Evolutionary conservation across 30 jellyfish, hydroid and myxozoan species (phyloP).

Genomic region (Morbakka virulenta): DNA sequence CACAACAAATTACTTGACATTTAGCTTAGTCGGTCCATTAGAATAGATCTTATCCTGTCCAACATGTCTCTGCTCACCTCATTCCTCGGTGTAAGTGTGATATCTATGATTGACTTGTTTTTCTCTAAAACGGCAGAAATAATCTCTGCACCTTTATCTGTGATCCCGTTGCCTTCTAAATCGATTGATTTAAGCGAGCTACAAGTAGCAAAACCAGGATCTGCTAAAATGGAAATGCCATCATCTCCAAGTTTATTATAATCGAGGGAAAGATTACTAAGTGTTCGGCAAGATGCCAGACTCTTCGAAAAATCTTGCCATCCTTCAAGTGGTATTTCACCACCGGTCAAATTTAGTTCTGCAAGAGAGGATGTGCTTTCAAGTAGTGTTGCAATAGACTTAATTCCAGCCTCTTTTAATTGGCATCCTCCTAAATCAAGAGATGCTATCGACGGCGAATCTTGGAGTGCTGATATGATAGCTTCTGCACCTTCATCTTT

Average conservation of each 20-base stretch:
- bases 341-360: conserved; percentile 49
- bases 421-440: conserved; percentile 65
- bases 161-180: conserved; percentile 61
- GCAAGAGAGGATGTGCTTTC: conserved; percentile 17
- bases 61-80: conserved; percentile 38
- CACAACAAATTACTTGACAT: too few relatives aligned
- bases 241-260: conserved; percentile 61
- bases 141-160: conserved; percentile 65
- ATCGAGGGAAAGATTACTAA: conserved; percentile 60
- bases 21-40: conserved; percentile 27
- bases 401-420: conserved; percentile 61
- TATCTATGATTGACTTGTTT: conserved; percentile 38
- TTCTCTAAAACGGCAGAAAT: conserved; percentile 49
- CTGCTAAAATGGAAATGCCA: conserved; percentile 51
- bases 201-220: conserved; percentile 62
- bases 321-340: conserved; percentile 15
- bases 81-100: conserved; percentile 55
- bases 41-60: conserved; percentile 35
- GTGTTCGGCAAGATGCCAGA: conserved; percentile 24
- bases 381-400: conserved; percentile 34
- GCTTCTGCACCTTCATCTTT: conserved; percentile 68
- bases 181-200: conserved; percentile 50
- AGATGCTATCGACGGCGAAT: conserved; percentile 33
- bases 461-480: conserved; percentile 42
- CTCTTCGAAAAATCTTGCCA: conserved; percentile 66